These are phyloP conservation scores for Cichladusa arquata DNA, from an alignment of 2,113 vertebrate genomes.

Conservation along the genomic window DNA sequence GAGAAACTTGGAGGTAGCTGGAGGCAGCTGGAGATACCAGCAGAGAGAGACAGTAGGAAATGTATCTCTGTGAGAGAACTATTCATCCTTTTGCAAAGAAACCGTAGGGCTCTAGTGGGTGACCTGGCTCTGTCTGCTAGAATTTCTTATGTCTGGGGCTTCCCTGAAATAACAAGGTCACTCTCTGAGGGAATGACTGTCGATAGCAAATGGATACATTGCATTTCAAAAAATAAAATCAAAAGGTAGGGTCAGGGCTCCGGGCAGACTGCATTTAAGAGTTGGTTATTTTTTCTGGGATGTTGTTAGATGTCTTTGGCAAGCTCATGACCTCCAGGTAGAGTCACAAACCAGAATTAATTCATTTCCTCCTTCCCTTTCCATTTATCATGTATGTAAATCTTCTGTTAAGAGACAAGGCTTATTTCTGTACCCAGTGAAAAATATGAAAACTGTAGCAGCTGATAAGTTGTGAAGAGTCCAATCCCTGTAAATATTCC, in stretches of 20 bases:
- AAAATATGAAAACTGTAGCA: neutral
- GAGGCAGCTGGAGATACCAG: neutral
- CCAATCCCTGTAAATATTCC: neutral
- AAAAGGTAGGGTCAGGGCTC: neutral
- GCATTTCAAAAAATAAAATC: slow-evolving; percentile 2
- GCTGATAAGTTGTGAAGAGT: neutral
- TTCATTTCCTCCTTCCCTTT: neutral
- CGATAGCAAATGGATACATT: neutral
- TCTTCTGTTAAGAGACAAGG: neutral
- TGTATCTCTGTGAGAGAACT: neutral
- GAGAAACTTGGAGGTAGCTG: neutral
- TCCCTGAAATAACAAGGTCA: neutral
- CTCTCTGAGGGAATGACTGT: neutral
- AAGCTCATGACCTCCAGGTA: neutral
- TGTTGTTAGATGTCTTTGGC: neutral
- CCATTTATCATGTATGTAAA: neutral
- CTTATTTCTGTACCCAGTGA: neutral
- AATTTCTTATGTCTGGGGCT: neutral
- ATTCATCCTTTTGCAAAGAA: neutral
- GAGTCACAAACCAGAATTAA: neutral
- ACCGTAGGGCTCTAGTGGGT: neutral
- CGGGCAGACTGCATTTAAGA: neutral
- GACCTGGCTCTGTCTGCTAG: neutral
- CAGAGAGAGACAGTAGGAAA: neutral
- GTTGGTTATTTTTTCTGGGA: neutral